phyloP scores from a whole-genome alignment of 2,888 invertebrate genomes.

The Mechanitis mazaeus region DNA sequence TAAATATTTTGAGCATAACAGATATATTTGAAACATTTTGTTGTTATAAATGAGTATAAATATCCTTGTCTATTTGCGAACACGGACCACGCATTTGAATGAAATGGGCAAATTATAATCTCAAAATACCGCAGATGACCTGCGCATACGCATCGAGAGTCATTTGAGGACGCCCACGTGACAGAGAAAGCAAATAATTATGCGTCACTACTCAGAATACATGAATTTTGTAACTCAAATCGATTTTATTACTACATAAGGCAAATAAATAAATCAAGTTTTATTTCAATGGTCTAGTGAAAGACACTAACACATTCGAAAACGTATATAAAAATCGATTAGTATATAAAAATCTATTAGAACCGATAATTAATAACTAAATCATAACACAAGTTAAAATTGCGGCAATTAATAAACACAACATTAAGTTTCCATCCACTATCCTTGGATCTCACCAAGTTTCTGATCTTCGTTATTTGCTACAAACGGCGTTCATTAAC shows the following conservation, averaged over 20 bases:
- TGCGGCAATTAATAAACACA: too few relatives aligned
- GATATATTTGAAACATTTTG: too few relatives aligned
- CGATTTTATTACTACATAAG: constrained; percentile 14
- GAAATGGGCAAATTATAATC: constrained; percentile 24
- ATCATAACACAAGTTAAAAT: too few relatives aligned
- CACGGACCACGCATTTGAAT: constrained; percentile 12
- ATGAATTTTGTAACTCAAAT: not conserved
- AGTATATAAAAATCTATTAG: too few relatives aligned
- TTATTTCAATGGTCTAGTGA: constrained; percentile 11
- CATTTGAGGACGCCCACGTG: constrained; percentile 31
- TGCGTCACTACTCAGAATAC: constrained; percentile 27
- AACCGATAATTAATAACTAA: too few relatives aligned
- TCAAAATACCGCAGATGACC: constrained; percentile 32
- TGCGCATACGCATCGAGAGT: constrained; percentile 29
- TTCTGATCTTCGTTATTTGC: too few relatives aligned
- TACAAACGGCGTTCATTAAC: too few relatives aligned
- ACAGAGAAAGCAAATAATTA: constrained; percentile 36
- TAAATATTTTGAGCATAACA: too few relatives aligned
- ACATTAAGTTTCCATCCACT: too few relatives aligned
- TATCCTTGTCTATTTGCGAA: constrained; percentile 6
- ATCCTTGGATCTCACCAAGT: too few relatives aligned
- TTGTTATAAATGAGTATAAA: constrained; percentile 3
- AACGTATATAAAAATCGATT: too few relatives aligned
- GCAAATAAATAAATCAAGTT: constrained; percentile 18
- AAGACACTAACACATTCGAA: not conserved